A percentile compares a stretch with the other conserved stretches of the same genome.
These are phyloP conservation scores for Anas capensis DNA, from an alignment of 2,797 vertebrate species.

Conservation along the genomic window DNA sequence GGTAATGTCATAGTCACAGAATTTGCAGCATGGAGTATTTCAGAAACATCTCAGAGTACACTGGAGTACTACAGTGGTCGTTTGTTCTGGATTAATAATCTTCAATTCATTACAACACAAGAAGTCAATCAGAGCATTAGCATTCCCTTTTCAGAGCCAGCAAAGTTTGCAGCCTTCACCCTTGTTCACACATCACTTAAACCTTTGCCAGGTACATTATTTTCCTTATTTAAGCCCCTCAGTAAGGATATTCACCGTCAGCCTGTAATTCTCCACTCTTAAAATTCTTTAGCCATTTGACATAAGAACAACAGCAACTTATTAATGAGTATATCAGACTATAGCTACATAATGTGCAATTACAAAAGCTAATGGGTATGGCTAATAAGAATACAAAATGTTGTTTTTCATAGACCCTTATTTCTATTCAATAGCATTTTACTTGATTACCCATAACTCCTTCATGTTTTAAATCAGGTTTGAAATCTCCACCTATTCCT, in stretches of 20 bases:
- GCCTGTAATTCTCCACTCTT: neutral
- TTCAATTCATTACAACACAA: conserved; percentile 77
- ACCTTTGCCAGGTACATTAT: conserved; percentile 79
- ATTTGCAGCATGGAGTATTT: conserved; percentile 78
- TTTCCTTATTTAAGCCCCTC: neutral
- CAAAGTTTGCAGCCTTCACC: conserved; percentile 75
- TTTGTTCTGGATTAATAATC: conserved; percentile 81
- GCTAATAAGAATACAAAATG: neutral
- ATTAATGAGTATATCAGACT: neutral
- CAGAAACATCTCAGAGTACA: conserved; percentile 73
- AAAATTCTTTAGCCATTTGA: neutral
- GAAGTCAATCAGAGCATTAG: conserved; percentile 78
- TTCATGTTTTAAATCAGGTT: neutral
- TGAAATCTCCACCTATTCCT: neutral
- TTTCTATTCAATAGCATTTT: neutral
- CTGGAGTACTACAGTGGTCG: conserved; percentile 80
- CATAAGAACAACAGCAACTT: neutral
- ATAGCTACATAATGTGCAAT: neutral
- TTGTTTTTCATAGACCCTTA: neutral
- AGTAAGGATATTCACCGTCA: neutral
- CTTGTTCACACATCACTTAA: conserved; percentile 79
- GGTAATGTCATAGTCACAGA: conserved; percentile 34
- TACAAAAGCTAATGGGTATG: neutral
- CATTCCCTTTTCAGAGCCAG: conserved; percentile 76
- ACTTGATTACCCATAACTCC: neutral